Evolutionary conservation across 2,797 vertebrate genomes (phyloP), one percentile per base, ranked within the genome.

Genomic region (Tangara arthus): DNA sequence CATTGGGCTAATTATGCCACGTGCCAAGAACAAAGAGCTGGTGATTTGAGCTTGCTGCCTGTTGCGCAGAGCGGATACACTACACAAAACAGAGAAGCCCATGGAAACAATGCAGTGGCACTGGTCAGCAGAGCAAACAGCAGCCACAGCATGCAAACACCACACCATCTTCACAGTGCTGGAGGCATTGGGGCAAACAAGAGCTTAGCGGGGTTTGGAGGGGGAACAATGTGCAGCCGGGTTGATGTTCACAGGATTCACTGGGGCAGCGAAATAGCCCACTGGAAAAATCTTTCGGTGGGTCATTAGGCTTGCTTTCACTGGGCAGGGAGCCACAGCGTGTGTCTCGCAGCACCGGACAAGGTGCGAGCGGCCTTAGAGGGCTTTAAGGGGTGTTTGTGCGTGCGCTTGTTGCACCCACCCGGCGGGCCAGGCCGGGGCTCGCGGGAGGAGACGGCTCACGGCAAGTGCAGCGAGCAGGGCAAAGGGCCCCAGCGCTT

Each of bases 321-420:
- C 28, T 1, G 15, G n/a, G n/a, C 61, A 17, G 83, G 22, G 32
- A 44, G 68, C 16, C 39, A 3, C n/a, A 3, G 49, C 0, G 1
- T 0, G 1, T 12, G 2, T 6, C 41, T 23, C 4, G 0, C 52
- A 32, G 14, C 18, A 34, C 8, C 39, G 19, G 37, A 1, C 14
- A 7, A n/a, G 34, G 68, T 12, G 32, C 6, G 21, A 22, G 56
- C 0, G 1, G n/a, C 52, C 17, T 26, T 6, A 21, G 5, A 10
- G 1, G 2, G 50, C 27, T 8, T 3, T 23, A 14, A 30, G 16
- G n/a, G 13, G 16, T 20, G n/a, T 37, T 19, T 12, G 37, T 19
- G 44, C 2, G 42, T 2, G 24, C 11, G 35, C 64, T 28, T 30
- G 37, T 22, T 32, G 57, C 59, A 23, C n/a, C 55, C 1, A 1